A percentile compares a stretch with the other conserved stretches of the same genome.
Evolutionary conservation across 1,140 invertebrate genomes (phyloP).

Genomic region (Watersipora subatra): DNA sequence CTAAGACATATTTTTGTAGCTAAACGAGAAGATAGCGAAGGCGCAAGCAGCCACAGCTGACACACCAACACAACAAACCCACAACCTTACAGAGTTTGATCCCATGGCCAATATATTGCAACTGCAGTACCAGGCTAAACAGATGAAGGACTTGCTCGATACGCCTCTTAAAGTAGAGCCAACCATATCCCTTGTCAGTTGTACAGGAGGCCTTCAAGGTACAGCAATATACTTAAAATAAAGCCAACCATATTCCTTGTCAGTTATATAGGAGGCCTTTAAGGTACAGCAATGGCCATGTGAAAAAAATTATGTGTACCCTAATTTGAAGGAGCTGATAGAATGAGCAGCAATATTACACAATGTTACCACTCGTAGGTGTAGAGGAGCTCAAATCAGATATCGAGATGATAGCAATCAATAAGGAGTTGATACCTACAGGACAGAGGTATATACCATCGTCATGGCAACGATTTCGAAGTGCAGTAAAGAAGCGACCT

Average conservation of each 20-base stretch:
- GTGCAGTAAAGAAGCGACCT: conserved; percentile 19
- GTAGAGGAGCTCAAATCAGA: conserved; percentile 22
- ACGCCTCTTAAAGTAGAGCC: not conserved
- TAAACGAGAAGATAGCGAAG: not conserved
- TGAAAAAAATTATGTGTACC: too few relatives aligned
- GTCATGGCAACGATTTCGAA: conserved; percentile 22
- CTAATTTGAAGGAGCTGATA: too few relatives aligned
- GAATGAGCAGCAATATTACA: too few relatives aligned
- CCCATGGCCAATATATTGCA: conserved; percentile 5
- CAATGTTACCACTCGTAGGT: too few relatives aligned
- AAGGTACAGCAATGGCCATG: not conserved
- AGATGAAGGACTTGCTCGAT: conserved; percentile 4
- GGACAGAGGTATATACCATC: conserved; percentile 23
- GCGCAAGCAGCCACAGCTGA: not conserved
- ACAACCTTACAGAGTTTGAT: not conserved
- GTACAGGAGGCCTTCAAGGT: not conserved
- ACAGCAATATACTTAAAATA: not conserved
- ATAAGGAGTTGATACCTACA: conserved; percentile 28
- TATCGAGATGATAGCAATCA: conserved; percentile 29
- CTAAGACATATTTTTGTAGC: too few relatives aligned
- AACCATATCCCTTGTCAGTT: conserved; percentile 6
- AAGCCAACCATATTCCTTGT: conserved; percentile 5
- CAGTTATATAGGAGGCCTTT: not conserved
- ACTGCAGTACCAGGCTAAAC: conserved; percentile 3
- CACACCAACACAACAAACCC: not conserved